Percentiles rank a stretch among this genome's conserved stretches.
Evolutionary conservation across 2,113 vertebrate species (phyloP).

Genomic region (Galeopterus variegatus): DNA sequence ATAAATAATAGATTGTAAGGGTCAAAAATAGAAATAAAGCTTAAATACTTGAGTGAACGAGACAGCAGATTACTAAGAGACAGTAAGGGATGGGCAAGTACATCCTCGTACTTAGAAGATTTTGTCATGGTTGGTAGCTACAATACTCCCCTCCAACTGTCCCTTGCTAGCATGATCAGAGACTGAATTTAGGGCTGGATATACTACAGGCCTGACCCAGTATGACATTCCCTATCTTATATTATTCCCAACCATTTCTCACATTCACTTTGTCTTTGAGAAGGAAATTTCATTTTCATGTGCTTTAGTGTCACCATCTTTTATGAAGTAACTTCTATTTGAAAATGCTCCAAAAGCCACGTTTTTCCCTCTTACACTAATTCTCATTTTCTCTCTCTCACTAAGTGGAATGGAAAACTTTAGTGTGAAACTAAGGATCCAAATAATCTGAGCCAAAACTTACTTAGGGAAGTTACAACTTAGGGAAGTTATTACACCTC

Average conservation of each 20-base stretch:
- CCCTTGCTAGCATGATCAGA: background rate
- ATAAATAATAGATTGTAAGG: conserved; percentile 2
- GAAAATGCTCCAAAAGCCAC: conserved; percentile 20
- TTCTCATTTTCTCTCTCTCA: background rate
- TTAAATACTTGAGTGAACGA: background rate
- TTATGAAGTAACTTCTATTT: conserved; percentile 3
- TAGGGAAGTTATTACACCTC: background rate
- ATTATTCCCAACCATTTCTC: background rate
- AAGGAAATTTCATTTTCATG: background rate
- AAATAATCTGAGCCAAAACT: background rate
- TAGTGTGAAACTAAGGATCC: background rate
- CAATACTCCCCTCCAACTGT: background rate
- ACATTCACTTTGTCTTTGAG: background rate
- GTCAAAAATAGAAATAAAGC: conserved; percentile 1
- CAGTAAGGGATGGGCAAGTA: background rate
- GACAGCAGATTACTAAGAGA: background rate
- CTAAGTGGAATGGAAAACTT: background rate
- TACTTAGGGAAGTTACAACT: background rate
- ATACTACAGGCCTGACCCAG: background rate
- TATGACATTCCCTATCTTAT: background rate
- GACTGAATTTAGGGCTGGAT: background rate
- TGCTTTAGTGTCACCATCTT: background rate
- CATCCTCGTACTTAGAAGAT: background rate
- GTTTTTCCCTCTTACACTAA: background rate
- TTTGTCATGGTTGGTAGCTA: background rate